Evolutionary conservation across 2,888 invertebrate genomes (phyloP).

Genomic region (Machimus rusticus): DNA sequence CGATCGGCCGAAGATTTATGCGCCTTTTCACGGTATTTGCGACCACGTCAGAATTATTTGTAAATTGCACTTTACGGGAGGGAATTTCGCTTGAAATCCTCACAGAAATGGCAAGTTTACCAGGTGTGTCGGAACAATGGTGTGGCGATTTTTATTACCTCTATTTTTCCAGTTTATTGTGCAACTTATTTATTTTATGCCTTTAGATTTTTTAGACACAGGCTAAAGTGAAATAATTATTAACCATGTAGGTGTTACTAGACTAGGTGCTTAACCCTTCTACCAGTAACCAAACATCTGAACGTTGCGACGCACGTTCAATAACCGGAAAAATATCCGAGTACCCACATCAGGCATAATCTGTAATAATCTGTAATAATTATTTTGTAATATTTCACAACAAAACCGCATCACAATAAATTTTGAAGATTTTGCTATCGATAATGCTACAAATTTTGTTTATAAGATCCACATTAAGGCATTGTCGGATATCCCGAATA

Average conservation of each 20-base stretch:
- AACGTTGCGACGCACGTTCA: too few relatives aligned
- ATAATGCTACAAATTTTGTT: too few relatives aligned
- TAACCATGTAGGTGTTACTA: neutral
- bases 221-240: neutral
- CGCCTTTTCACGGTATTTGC: constrained; percentile 13
- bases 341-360: too few relatives aligned
- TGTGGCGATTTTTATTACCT: neutral
- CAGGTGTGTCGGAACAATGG: neutral
- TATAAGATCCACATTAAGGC: too few relatives aligned
- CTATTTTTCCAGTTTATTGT: neutral
- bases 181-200: neutral
- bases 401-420: too few relatives aligned
- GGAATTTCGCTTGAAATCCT: neutral
- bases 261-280: neutral
- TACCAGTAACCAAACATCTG: too few relatives aligned
- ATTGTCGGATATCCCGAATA: too few relatives aligned
- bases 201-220: neutral
- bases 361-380: too few relatives aligned
- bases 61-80: constrained; percentile 4
- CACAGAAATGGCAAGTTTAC: neutral
- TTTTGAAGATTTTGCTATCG: too few relatives aligned
- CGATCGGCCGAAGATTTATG: constrained; percentile 14
- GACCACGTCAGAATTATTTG: constrained; percentile 23
- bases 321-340: too few relatives aligned
- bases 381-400: too few relatives aligned